phyloP scores from a whole-genome alignment of 2,113 vertebrate species.

The Charadrius vociferus region DNA sequence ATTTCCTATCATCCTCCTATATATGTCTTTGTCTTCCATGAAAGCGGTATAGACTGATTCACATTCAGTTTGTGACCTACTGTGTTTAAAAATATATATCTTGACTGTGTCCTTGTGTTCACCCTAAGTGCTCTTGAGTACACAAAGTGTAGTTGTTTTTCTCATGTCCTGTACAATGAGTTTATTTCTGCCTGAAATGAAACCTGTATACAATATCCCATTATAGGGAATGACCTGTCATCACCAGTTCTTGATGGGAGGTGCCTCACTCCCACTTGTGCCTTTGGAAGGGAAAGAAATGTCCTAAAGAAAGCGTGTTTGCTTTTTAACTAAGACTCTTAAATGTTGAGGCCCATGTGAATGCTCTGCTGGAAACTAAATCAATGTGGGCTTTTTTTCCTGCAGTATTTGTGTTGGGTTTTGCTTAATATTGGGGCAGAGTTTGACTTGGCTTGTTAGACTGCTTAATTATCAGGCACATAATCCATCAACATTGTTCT shows the following conservation, averaged over 20 bases:
- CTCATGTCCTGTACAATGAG: neutral
- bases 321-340: neutral
- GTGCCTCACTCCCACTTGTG: too few relatives aligned
- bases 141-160: neutral
- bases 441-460: neutral
- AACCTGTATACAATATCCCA: neutral
- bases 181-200: neutral
- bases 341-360: neutral
- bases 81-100: neutral
- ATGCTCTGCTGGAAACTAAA: neutral
- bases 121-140: neutral
- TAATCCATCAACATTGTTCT: neutral
- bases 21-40: neutral
- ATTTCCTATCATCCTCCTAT: neutral
- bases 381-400: fast-evolving
- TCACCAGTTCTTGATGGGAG: too few relatives aligned
- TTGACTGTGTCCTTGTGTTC: neutral
- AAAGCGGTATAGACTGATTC: neutral
- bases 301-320: neutral
- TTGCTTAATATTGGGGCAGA: neutral
- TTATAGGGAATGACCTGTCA: too few relatives aligned
- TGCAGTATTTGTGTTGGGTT: neutral
- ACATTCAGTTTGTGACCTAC: neutral
- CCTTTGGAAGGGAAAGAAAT: neutral
- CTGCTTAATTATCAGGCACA: neutral